A percentile compares a stretch with the other conserved stretches of the same genome.
phyloP scores from a whole-genome alignment of 2,797 vertebrate species.

The Lagocephalus sceleratus region DNA sequence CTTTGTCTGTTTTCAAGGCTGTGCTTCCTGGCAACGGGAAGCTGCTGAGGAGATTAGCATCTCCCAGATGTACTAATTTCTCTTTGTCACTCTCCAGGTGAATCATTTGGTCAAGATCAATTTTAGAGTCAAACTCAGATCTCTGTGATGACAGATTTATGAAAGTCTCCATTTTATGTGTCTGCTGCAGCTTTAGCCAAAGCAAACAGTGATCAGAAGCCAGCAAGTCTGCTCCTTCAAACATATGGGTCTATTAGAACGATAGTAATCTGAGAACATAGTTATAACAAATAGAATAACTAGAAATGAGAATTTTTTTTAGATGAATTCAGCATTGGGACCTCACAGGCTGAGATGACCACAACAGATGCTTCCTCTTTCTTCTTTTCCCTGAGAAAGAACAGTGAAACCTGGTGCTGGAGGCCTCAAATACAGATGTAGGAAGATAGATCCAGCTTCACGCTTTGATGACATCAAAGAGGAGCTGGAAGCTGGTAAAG shows the following conservation, averaged over 20 bases:
- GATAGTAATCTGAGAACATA: conserved; percentile 21
- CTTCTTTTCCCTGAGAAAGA: conserved; percentile 19
- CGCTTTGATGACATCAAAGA: conserved; percentile 21
- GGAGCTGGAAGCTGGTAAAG: conserved; percentile 25
- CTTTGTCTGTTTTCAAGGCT: conserved; percentile 4
- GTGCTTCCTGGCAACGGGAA: conserved; percentile 15
- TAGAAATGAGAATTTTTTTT: conserved; percentile 6
- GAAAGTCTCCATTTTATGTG: conserved; percentile 8
- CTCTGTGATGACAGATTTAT: conserved; percentile 29
- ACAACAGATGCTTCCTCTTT: conserved; percentile 46
- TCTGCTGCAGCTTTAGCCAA: conserved; percentile 11
- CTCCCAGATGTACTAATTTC: conserved; percentile 12
- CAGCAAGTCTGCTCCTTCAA: conserved; percentile 22
- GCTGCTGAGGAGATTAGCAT: conserved; percentile 31
- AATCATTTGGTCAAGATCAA: conserved; percentile 2
- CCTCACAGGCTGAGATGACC: conserved; percentile 43
- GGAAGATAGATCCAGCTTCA: conserved; percentile 13
- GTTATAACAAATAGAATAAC: conserved; percentile 23
- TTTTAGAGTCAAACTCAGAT: conserved; percentile 2
- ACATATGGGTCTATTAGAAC: conserved; percentile 26
- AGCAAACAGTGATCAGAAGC: conserved; percentile 15
- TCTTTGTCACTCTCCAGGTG: conserved; percentile 2
- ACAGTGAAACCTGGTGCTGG: conserved; percentile 3
- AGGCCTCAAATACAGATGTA: conserved; percentile 28
- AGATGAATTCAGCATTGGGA: conserved; percentile 5